These are phyloP conservation scores for Alligator sinensis DNA, from an alignment of 2,113 vertebrate species.

Conservation along the genomic window DNA sequence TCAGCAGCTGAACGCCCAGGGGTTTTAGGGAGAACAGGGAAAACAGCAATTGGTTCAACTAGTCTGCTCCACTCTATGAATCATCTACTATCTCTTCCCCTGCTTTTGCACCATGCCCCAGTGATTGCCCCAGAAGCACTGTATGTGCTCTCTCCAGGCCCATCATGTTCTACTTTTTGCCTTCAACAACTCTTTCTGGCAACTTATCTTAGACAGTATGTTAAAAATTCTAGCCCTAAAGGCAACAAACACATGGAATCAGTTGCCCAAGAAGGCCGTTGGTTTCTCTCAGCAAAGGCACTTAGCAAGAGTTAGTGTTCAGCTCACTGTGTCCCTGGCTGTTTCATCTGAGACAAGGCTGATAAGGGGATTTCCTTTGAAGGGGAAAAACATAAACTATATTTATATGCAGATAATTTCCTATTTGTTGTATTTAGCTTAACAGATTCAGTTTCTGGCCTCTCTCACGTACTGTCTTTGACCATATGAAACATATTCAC, in stretches of 20 bases:
- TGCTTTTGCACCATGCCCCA: neutral
- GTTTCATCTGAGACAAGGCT: constrained; percentile 55
- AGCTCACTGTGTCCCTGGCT: neutral
- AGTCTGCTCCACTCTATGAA: neutral
- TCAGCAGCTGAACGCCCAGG: neutral
- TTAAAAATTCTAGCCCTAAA: constrained; percentile 33
- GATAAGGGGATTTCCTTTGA: constrained; percentile 70
- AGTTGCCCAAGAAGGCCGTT: constrained; percentile 12
- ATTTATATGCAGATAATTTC: constrained; percentile 66
- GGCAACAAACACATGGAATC: neutral
- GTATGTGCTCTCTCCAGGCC: neutral
- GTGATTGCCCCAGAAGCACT: neutral
- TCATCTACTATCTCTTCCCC: neutral
- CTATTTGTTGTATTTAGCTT: constrained; percentile 29
- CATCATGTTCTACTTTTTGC: neutral
- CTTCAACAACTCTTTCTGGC: constrained; percentile 22
- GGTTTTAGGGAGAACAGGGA: neutral
- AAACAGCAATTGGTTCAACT: constrained; percentile 4
- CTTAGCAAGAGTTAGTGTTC: neutral
- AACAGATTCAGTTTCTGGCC: constrained; percentile 49
- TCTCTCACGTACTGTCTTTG: neutral
- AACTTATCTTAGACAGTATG: constrained; percentile 13
- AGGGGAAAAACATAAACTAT: constrained; percentile 56
- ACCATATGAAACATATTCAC: constrained; percentile 45
- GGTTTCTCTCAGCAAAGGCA: constrained; percentile 16